Conservation (phyloP, 2,888 invertebrate species). For the Strigamia crassipes region DNA sequence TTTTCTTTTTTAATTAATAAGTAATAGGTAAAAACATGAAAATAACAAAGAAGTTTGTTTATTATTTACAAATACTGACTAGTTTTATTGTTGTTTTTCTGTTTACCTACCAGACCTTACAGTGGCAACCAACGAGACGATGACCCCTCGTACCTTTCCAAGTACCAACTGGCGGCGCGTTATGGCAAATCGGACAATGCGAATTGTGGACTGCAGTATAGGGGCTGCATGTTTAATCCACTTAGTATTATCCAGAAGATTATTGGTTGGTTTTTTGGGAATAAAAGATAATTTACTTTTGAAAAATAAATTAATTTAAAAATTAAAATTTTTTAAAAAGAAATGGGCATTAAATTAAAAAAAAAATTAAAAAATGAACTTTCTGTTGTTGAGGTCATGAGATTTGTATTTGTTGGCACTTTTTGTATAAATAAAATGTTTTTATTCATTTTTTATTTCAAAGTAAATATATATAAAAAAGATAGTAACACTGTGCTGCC, state of each 20-base stretch:
- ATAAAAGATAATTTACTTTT: constrained; percentile 3
- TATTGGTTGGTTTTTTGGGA: constrained; percentile 49
- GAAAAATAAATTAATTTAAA: no score
- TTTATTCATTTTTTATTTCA: no score
- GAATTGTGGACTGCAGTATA: constrained; percentile 54
- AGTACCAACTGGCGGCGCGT: constrained; percentile 55
- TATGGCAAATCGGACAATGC: constrained; percentile 54
- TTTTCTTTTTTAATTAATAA: neutral
- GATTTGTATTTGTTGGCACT: no score
- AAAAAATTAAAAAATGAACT: no score
- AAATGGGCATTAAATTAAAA: neutral
- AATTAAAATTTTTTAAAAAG: no score
- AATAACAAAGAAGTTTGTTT: neutral
- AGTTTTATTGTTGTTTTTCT: neutral
- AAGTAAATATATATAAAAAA: no score
- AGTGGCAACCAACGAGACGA: constrained; percentile 48
- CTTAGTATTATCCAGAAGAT: constrained; percentile 53
- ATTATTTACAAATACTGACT: neutral
- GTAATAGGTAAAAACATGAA: neutral
- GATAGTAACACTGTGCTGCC: no score
- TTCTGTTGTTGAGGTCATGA: no score
- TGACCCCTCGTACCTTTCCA: constrained; percentile 51
- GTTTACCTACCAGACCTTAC: constrained; percentile 46
- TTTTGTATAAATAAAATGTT: no score
- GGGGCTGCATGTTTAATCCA: constrained; percentile 54